These are phyloP conservation scores for Montifringilla adamsi DNA, from an alignment of 2,113 vertebrate species.

Conservation along the genomic window DNA sequence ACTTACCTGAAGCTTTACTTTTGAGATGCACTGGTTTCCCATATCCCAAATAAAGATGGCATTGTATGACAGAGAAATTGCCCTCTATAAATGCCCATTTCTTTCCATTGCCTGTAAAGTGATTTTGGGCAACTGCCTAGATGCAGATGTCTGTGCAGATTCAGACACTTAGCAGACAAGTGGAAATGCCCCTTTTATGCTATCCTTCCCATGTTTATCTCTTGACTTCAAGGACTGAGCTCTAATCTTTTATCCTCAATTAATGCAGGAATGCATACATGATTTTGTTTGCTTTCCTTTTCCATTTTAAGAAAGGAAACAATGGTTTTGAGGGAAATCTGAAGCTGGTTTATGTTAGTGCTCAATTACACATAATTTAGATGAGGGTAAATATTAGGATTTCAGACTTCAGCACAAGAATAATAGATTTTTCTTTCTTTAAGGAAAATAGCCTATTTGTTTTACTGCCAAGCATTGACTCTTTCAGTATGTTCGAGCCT, in stretches of 20 bases:
- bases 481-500: constrained; percentile 59
- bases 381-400: constrained; percentile 1
- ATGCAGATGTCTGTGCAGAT: background rate
- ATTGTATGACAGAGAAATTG: background rate
- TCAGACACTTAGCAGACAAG: background rate
- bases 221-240: background rate
- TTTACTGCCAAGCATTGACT: constrained; percentile 6
- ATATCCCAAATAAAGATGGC: background rate
- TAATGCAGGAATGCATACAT: background rate
- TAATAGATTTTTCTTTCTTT: constrained; percentile 49
- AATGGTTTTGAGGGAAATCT: background rate
- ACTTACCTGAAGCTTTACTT: background rate
- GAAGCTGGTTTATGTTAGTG: background rate
- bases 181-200: background rate
- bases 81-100: background rate
- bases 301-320: background rate
- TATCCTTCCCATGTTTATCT: background rate
- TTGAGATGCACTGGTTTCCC: background rate
- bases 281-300: background rate
- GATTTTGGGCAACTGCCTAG: background rate
- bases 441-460: background rate
- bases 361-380: background rate
- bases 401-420: background rate
- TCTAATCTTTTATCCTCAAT: background rate
- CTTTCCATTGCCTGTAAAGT: background rate